Conservation (phyloP, 1,140 invertebrate species). For the Brachionus koreanus region DNA sequence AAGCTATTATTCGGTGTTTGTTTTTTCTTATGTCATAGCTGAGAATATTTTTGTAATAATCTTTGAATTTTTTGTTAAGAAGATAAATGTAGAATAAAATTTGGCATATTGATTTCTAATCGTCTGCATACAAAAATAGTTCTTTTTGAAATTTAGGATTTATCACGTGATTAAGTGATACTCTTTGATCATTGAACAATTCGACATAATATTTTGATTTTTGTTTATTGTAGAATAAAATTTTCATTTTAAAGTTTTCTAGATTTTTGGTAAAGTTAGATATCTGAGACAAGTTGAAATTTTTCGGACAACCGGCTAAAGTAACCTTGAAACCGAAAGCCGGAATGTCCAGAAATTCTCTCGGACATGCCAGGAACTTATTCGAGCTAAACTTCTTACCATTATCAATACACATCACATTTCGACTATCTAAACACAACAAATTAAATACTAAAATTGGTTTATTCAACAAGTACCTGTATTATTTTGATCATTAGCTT, state of each 20-base stretch:
- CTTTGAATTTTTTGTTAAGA: conserved; percentile 23
- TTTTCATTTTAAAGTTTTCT: conserved; percentile 28
- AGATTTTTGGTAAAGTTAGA: neutral
- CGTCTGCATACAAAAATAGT: neutral
- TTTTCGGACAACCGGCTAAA: neutral
- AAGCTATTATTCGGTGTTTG: neutral
- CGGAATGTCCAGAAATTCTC: neutral
- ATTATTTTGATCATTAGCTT: neutral
- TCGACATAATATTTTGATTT: conserved; percentile 28
- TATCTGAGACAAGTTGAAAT: neutral
- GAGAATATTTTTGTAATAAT: neutral
- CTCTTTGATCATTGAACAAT: conserved; percentile 39
- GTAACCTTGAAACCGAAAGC: neutral
- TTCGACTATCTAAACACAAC: neutral
- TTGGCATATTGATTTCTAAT: neutral
- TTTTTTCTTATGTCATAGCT: conserved; percentile 19
- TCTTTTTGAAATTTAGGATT: conserved; percentile 41
- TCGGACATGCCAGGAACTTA: neutral
- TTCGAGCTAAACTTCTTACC: neutral
- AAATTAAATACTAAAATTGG: neutral
- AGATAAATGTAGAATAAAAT: neutral
- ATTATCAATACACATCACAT: conserved; percentile 13
- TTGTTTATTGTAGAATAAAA: neutral
- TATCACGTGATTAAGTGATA: conserved; percentile 27
- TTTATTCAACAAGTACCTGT: neutral